Conservation (phyloP, 2,113 vertebrate species). For the Psammodynastes pulverulentus region DNA sequence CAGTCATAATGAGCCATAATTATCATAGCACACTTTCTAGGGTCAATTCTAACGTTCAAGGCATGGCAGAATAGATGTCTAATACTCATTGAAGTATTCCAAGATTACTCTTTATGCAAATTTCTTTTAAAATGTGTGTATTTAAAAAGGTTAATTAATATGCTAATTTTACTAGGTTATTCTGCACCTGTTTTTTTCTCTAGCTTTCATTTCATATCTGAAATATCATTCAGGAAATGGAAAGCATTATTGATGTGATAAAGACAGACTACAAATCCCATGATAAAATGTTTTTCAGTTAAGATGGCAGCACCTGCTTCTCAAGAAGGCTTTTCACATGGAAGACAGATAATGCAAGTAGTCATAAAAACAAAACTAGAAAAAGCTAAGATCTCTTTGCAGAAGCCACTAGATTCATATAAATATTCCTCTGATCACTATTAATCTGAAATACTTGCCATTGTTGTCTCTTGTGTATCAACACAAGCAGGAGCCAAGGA, state of each 20-base stretch:
- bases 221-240: constrained; percentile 30
- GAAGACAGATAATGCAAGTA: not conserved
- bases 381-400: not conserved
- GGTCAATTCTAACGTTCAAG: not conserved
- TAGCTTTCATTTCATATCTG: constrained; percentile 24
- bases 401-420: not conserved
- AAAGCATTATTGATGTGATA: constrained; percentile 24
- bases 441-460: not conserved
- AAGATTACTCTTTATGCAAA: not conserved
- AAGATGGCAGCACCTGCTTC: not conserved
- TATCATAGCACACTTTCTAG: not conserved
- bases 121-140: constrained; percentile 21
- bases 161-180: not conserved
- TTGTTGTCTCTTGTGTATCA: not conserved
- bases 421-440: not conserved
- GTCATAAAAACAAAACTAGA: not conserved
- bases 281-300: constrained; percentile 13
- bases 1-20: not conserved
- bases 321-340: constrained; percentile 19
- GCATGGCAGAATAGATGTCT: not conserved
- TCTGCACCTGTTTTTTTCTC: constrained; percentile 34
- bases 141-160: constrained; percentile 41
- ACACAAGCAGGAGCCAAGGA: not conserved
- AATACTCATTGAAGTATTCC: not conserved
- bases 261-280: constrained; percentile 27